Evolutionary conservation across 2,888 invertebrate species (phyloP).

Genomic region (Phortica okadai): DNA sequence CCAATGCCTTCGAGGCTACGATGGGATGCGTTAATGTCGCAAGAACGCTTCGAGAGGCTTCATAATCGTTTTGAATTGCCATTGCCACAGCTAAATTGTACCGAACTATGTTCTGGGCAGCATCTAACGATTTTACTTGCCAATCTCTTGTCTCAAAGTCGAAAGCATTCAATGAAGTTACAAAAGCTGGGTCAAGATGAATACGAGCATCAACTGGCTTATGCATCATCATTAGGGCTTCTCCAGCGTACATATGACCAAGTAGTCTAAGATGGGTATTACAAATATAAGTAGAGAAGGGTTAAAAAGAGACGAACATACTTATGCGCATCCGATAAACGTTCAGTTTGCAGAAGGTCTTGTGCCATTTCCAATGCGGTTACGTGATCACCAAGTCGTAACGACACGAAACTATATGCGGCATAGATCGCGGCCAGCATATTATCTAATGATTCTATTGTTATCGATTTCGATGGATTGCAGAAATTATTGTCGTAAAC

Average conservation of each 20-base stretch:
- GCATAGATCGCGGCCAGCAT: slow-evolving; percentile 84
- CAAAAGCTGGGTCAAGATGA: slow-evolving; percentile 87
- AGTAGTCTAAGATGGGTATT: slow-evolving; percentile 80
- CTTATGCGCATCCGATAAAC: slow-evolving; percentile 84
- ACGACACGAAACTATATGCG: slow-evolving; percentile 88
- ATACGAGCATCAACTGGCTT: slow-evolving; percentile 89
- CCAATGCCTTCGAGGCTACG: slow-evolving; percentile 66
- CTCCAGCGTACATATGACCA: slow-evolving; percentile 92
- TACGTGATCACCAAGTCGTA: slow-evolving; percentile 90
- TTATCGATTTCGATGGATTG: slow-evolving; percentile 81
- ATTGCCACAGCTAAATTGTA: slow-evolving; percentile 88
- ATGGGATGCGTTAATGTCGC: slow-evolving; percentile 72
- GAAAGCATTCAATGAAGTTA: slow-evolving; percentile 79
- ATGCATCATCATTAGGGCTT: slow-evolving; percentile 89
- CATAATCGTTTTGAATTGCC: slow-evolving; percentile 85
- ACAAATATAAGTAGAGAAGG: not conserved
- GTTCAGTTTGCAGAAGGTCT: slow-evolving; percentile 84
- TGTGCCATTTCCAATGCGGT: slow-evolving; percentile 87
- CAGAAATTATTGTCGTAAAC: slow-evolving; percentile 78
- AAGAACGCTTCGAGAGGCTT: slow-evolving; percentile 78
- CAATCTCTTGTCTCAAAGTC: slow-evolving; percentile 78
- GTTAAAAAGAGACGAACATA: slow-evolving; percentile 59
- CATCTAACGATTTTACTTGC: slow-evolving; percentile 78
- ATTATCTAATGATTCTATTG: slow-evolving; percentile 80
- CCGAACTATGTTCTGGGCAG: slow-evolving; percentile 84